These are phyloP conservation scores for Alligator mississippiensis DNA, from an alignment of 2,113 vertebrate genomes.

Conservation along the genomic window DNA sequence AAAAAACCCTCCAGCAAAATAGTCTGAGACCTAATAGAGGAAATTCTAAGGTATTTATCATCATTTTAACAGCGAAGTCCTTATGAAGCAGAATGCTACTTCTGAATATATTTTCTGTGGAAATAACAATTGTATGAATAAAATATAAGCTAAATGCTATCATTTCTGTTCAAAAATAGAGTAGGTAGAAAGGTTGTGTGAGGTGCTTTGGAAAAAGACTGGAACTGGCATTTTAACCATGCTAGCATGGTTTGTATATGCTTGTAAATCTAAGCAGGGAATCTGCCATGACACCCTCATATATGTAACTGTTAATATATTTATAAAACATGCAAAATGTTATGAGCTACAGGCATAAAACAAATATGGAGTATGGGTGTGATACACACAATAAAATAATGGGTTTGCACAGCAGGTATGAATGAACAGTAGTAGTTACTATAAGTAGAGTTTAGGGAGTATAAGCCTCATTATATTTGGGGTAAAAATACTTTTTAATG, in stretches of 20 bases:
- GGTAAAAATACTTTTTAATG: too few relatives aligned
- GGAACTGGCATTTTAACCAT: background rate
- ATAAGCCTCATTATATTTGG: too few relatives aligned
- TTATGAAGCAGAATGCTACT: background rate
- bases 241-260: background rate
- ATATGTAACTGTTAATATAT: too few relatives aligned
- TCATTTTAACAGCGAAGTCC: background rate
- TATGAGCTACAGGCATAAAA: too few relatives aligned
- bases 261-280: background rate
- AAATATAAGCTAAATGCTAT: background rate
- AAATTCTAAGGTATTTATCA: background rate
- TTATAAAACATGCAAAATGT: too few relatives aligned
- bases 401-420: background rate
- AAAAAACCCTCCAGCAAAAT: background rate
- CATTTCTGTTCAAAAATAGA: background rate
- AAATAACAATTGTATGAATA: background rate
- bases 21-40: background rate
- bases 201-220: background rate
- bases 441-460: too few relatives aligned
- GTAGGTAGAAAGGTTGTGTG: background rate
- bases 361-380: too few relatives aligned
- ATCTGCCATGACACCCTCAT: background rate
- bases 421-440: background rate
- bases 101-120: too few relatives aligned
- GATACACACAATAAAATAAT: too few relatives aligned